Percentiles rank a stretch among this genome's conserved stretches.
Conservation (phyloP, 1,140 invertebrate genomes). For the Asobara japonica region DNA sequence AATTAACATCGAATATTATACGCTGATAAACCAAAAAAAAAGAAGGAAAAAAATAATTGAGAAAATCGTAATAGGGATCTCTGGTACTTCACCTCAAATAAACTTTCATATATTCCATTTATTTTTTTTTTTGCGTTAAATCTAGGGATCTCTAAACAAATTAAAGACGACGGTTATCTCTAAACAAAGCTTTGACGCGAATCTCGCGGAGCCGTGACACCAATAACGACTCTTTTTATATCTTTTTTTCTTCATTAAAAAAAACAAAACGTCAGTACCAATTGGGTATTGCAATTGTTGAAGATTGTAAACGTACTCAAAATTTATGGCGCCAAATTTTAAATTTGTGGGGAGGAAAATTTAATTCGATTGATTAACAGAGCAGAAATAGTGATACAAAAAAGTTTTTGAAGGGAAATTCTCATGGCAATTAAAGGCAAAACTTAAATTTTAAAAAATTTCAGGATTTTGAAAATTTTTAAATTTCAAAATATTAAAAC, state of each 20-base stretch:
- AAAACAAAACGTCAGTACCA: neutral
- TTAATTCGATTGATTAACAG: no score
- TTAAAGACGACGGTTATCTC: neutral
- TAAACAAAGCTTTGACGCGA: neutral
- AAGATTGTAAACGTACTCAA: neutral
- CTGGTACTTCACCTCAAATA: constrained; percentile 8
- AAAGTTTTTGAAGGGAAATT: no score
- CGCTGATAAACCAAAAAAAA: constrained; percentile 5
- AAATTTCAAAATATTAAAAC: no score
- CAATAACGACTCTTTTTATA: neutral
- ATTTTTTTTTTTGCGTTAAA: constrained; percentile 22
- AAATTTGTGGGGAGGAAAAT: no score
- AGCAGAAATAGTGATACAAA: no score
- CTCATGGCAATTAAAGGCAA: no score
- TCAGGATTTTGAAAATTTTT: no score
- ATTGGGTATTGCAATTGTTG: neutral
- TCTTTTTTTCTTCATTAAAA: neutral
- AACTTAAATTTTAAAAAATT: no score
- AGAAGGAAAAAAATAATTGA: constrained; percentile 28
- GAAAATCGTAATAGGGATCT: constrained; percentile 35
- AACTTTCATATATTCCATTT: constrained; percentile 20
- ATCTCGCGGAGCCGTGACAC: neutral
- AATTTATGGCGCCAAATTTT: neutral
- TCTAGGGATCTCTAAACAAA: constrained; percentile 14
- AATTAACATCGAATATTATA: constrained; percentile 6